Evolutionary conservation across 1,140 invertebrate species (phyloP).

Genomic region (Pomacea maculata): DNA sequence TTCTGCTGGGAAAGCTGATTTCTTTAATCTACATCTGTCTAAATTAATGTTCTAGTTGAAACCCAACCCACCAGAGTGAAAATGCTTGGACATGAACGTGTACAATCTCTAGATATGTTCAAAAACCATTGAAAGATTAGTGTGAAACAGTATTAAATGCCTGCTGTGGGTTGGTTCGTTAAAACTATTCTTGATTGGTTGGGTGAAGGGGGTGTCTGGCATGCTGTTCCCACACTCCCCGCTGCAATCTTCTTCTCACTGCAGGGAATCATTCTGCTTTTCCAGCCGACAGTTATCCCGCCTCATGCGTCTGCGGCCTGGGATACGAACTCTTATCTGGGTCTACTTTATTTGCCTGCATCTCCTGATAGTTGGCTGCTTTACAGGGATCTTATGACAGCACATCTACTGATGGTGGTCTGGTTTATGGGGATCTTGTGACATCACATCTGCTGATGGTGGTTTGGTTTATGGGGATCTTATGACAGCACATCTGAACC

Average conservation of each 20-base stretch:
- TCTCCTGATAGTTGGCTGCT: constrained; percentile 42
- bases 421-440: constrained; percentile 49
- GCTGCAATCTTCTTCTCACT: constrained; percentile 24
- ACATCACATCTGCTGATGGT: constrained; percentile 25
- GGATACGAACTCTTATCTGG: constrained; percentile 47
- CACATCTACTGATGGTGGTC: constrained; percentile 31
- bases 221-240: constrained; percentile 1
- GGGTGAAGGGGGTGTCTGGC: neutral
- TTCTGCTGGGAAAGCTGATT: too few species aligned
- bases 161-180: too few species aligned
- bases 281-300: constrained; percentile 48
- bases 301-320: constrained; percentile 46
- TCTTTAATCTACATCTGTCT: too few species aligned
- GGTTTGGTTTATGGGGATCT: constrained; percentile 46
- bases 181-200: too few species aligned
- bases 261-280: constrained; percentile 55
- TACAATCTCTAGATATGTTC: too few species aligned
- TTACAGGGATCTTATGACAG: constrained; percentile 47
- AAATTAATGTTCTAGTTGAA: too few species aligned
- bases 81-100: too few species aligned
- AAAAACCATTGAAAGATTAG: too few species aligned
- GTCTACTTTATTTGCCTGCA: constrained; percentile 50
- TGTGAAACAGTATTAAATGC: too few species aligned
- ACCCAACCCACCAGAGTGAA: too few species aligned
- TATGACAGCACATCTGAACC: constrained; percentile 18